Percentiles rank a stretch among this genome's conserved stretches.
phyloP scores from a whole-genome alignment of 1,140 invertebrate species.

The Lepidurus couesii region DNA sequence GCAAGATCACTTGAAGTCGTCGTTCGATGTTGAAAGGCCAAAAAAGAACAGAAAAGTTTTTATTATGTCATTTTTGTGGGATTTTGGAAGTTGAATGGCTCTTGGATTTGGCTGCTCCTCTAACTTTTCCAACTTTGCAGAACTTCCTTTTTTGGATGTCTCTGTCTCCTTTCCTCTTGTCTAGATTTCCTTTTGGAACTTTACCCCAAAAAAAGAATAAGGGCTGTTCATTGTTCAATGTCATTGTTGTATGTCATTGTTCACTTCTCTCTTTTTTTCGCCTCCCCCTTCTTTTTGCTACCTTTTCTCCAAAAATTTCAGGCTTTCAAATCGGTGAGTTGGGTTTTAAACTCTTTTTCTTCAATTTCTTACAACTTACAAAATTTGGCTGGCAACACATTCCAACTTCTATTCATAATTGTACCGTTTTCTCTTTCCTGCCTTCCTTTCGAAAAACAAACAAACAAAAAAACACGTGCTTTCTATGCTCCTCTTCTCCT shows the following conservation, averaged over 20 bases:
- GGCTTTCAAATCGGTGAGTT: conserved; percentile 52
- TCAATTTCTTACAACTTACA: not conserved
- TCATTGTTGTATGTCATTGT: conserved; percentile 27
- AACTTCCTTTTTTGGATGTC: not conserved
- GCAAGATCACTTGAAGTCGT: too few species aligned
- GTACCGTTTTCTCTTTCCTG: conserved; percentile 33
- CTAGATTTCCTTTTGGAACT: conserved; percentile 29
- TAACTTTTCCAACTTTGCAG: too few species aligned
- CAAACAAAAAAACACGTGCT: conserved; percentile 25
- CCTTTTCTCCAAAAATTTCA: conserved; percentile 38
- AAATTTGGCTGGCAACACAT: conserved; percentile 7
- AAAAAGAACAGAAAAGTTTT: too few species aligned
- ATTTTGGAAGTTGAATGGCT: too few species aligned
- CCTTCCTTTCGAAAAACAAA: conserved; percentile 22
- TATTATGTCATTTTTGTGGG: too few species aligned
- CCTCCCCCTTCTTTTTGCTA: conserved; percentile 40
- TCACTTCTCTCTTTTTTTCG: conserved; percentile 38
- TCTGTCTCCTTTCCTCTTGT: conserved; percentile 24
- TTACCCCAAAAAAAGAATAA: conserved; percentile 29
- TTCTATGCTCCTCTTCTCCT: conserved; percentile 32
- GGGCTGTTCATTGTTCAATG: conserved; percentile 26
- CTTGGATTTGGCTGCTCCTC: too few species aligned
- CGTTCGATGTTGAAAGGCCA: too few species aligned
- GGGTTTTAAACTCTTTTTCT: conserved; percentile 32
- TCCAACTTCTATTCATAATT: conserved; percentile 32